Conservation (phyloP, 2,113 vertebrate species). For the Hypocryptadius cinnamomeus region DNA sequence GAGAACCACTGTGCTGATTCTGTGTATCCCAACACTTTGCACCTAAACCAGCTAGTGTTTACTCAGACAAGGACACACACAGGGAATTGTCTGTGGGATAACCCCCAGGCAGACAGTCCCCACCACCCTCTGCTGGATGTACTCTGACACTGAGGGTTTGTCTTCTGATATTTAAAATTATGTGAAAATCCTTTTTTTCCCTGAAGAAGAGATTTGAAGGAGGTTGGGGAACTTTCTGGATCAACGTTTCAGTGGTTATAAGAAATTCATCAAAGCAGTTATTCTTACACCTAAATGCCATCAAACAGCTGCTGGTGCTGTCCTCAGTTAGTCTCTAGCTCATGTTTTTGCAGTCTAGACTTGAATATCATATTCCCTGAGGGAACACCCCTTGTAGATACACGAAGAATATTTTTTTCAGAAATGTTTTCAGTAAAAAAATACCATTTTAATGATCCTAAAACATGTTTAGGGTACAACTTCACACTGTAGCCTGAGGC, state of each 20-base stretch:
- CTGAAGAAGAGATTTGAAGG: background rate
- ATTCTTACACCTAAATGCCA: background rate
- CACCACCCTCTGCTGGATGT: background rate
- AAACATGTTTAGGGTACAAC: background rate
- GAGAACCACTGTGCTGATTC: background rate
- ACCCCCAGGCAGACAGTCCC: background rate
- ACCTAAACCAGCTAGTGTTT: background rate
- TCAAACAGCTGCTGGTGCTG: background rate
- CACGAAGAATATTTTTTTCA: background rate
- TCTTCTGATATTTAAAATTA: background rate
- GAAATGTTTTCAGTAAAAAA: background rate
- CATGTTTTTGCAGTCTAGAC: background rate
- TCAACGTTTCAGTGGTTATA: background rate
- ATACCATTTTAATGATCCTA: background rate
- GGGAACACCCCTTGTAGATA: background rate
- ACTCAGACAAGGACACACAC: fast-evolving
- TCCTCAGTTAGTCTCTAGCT: background rate
- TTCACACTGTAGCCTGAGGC: background rate
- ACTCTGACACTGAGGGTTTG: background rate
- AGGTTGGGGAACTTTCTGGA: background rate
- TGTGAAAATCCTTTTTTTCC: background rate
- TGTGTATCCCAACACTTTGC: background rate
- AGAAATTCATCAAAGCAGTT: background rate
- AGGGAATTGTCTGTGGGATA: background rate
- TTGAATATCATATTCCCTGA: background rate